These are phyloP conservation scores for Heliconius erato DNA, from an alignment of 2,888 invertebrate species.

Conservation along the genomic window DNA sequence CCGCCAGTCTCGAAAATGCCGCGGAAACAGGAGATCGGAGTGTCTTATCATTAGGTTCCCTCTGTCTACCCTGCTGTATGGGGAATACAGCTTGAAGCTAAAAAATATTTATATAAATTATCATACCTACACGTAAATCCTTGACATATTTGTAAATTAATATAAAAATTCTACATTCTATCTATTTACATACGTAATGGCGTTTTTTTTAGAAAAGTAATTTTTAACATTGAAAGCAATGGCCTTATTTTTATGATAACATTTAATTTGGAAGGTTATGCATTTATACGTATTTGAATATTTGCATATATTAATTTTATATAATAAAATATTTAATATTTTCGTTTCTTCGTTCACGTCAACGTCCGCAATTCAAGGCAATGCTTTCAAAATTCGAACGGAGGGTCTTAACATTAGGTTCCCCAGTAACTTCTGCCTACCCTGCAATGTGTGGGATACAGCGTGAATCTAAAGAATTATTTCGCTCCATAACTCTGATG, in stretches of 20 bases:
- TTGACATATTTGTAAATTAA: neutral
- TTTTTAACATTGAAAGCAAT: neutral
- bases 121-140: neutral
- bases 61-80: neutral
- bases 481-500: no score
- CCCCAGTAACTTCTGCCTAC: no score
- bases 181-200: constrained; percentile 1
- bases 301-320: constrained; percentile 1
- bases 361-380: no score
- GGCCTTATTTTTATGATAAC: constrained; percentile 26
- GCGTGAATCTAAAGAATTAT: no score
- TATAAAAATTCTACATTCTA: neutral
- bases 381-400: no score
- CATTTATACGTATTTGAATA: neutral
- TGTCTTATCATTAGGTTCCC: neutral
- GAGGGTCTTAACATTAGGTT: no score
- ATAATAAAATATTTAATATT: no score
- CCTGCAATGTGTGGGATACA: no score
- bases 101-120: neutral
- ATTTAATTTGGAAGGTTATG: constrained; percentile 18
- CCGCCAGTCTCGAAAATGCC: neutral
- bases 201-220: neutral
- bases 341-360: no score
- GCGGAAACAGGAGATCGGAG: neutral
- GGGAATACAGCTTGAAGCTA: neutral